Base-by-base conservation (phyloP, 2,113 vertebrate genomes). In the Cardinalis cardinalis region DNA sequence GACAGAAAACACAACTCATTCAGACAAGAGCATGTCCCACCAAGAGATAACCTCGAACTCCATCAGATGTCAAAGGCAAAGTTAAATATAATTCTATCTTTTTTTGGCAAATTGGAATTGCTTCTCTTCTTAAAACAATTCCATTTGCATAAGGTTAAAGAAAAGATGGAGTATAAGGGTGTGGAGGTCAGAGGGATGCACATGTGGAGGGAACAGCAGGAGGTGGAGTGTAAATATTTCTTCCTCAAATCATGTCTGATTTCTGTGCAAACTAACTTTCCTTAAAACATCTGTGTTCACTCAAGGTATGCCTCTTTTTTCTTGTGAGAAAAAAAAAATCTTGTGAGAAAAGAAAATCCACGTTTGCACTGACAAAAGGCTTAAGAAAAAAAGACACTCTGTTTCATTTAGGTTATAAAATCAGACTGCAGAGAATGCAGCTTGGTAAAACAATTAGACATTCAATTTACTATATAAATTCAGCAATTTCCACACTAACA, bases 271-370 rank as follows among this genome's bases (percentile, higher is more conserved):
- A 93, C 55, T 63, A 70, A 92, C 91, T 92, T 91, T 87, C 73
- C 74, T 63, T 65, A 74, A 87, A 91, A 94, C 93, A 96, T 96
- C 94, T 96, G 94, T 88, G 80, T 92, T 95, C 92, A 94, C 88
- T 96, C 94, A 95, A 95, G 85, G 85, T 93, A 88, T 92, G 60
- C 59, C 74, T 65, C 4, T 78, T 71, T 94, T 90, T 95, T 84
- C 83, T 90, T 94, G 61, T 79, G 78, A 92, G 85, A 43, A 88
- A 93, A 88, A 88, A 88, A 87, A 82, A 32, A 53, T 78, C 80
- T 90, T 93, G 58, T 82, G 78, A 92, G 83, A 55, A 86, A 93
- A 88, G 78, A 87, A 87, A 87, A 82, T 44, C 70, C 63, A 83
- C 76, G 26, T 84, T 94, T 89, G 41, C 77, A 64, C 69, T 94